Base-by-base conservation (phyloP, 2,113 vertebrate genomes). In the Tetraodon nigroviridis region DNA sequence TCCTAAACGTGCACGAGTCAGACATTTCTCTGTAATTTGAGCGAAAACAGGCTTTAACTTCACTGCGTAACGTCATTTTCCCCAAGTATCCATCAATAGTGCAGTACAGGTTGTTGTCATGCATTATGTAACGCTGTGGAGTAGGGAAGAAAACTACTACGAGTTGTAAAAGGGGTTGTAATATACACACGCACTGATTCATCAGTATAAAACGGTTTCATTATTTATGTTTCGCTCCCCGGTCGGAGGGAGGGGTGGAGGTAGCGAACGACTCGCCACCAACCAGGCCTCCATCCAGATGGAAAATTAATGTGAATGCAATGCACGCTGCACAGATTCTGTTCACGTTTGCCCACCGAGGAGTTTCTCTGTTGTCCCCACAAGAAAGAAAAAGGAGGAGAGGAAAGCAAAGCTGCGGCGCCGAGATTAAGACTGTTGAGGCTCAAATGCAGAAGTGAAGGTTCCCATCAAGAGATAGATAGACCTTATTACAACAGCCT, bases 51-150 rank as follows among this genome's bases (percentile, higher is more conserved):
- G 10, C 32, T 11, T 37, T 12, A 37, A 37, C 32, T 12, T 37
- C 32, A 11, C 32, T 11, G 32, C 32, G 8, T 12, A 32, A 10
- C 29, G 5, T 32, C 6, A 37, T 46, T 7, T 46, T 52, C 69
- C 45, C 51, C 44, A 63, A 27, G 27, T 49, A 7, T 58, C 56
- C 52, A 48, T 73, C 19, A 71, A 71, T 79, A 81, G 78, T 69
- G 71, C 69, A 79, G 86, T 72, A 87, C 80, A 84, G 76, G 71
- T 83, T 87, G 85, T 88, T 81, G 82, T 84, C 79, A 79, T 85
- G 79, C 81, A 78, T 89, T 85, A 88, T 84, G 82, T 80, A 88
- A 85, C 72, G 60, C 55, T 22, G 70, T 79, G 57, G 63, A 64
- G 73, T 78, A 67, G 69, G 74, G 62, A 11, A 37, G 32, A 37